Base-by-base conservation (phyloP, 1,140 invertebrate species). In the Camponotus vicinus region DNA sequence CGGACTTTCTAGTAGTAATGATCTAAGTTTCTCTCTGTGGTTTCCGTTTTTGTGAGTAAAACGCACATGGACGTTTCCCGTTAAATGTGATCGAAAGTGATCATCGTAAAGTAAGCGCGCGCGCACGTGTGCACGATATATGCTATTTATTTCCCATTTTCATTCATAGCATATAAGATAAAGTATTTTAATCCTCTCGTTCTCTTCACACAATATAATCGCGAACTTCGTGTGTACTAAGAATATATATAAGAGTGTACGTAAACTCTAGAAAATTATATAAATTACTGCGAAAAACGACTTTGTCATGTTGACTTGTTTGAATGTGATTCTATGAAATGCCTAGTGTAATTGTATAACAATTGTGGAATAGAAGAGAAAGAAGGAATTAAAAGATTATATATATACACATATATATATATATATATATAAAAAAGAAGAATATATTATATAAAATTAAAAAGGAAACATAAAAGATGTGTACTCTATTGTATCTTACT, bases 251-350 rank as follows among this genome's bases (percentile, higher is more conserved):
- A 80, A 69, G 64, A 42, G 34, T 52, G 49, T 80, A 70, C 34
- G 34, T 80, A 80, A 70, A 70, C 45, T 52, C 49, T 80, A 79
- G n/a, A 80, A 21, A 70, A 21, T 70, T 80, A 27, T 70, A 55
- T 80, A 70, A 70, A 70, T 70, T 70, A 13, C 45, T 21, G 34
- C 69, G 69, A 80, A 40, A 55, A 52, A 32, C 66, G 64, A 55
- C 49, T 57, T 21, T 21, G 64, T 80, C 45, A 49, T 70, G 18
- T 70, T 80, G 77, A 80, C 77, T 80, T 70, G 27, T 80, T 80
- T 80, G 13, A 80, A 80, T 80, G 77, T 80, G 77, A 80, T 80
- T 80, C 45, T 70, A 21, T 55, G 49, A 80, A 70, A 80, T 80
- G 64, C 45, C 64, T 80, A 70, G 45, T 21, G 15, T 80, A 80